phyloP scores from a whole-genome alignment of 37 sponge, comb jelly and placozoan species.

The Chondrilla cf. caribensis region DNA sequence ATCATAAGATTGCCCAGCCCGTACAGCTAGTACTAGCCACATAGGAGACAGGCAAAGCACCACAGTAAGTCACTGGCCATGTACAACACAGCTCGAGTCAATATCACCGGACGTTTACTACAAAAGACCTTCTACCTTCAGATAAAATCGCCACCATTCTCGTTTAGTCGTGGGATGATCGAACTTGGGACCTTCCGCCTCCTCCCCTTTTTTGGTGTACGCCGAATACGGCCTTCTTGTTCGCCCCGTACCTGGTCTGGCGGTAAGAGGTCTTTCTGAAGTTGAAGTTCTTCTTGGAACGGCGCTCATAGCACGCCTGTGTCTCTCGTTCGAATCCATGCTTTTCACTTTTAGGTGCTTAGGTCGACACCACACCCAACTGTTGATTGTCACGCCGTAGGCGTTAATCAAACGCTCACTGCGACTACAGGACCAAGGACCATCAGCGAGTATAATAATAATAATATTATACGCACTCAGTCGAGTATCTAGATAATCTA shows the following conservation, averaged over 20 bases:
- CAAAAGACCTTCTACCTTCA: too few relatives aligned
- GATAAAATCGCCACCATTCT: slow-evolving; percentile 85
- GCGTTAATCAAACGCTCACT: too few relatives aligned
- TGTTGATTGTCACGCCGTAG: background rate
- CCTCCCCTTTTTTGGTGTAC: slow-evolving; percentile 54
- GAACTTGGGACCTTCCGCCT: slow-evolving; percentile 45
- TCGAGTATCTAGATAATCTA: too few relatives aligned
- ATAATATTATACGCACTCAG: too few relatives aligned
- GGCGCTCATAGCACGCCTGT: slow-evolving; percentile 53
- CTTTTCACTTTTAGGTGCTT: background rate
- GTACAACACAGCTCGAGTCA: too few relatives aligned
- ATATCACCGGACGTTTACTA: too few relatives aligned
- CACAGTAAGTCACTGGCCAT: too few relatives aligned
- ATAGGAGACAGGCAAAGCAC: too few relatives aligned
- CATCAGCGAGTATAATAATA: too few relatives aligned
- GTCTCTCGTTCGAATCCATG: slow-evolving; percentile 15
- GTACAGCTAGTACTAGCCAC: too few relatives aligned
- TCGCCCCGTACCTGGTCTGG: slow-evolving; percentile 11
- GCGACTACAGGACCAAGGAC: too few relatives aligned
- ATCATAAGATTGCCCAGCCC: too few relatives aligned
- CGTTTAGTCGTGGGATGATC: slow-evolving; percentile 57
- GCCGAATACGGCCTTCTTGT: slow-evolving; percentile 72
- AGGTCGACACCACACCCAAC: background rate
- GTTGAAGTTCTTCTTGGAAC: slow-evolving; percentile 17
- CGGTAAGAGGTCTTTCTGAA: slow-evolving; percentile 21